Evolutionary conservation across 64 coral and sea anemone genomes (phyloP), one percentile per base, ranked within the genome.

Genomic region (Actinia tenebrosa): DNA sequence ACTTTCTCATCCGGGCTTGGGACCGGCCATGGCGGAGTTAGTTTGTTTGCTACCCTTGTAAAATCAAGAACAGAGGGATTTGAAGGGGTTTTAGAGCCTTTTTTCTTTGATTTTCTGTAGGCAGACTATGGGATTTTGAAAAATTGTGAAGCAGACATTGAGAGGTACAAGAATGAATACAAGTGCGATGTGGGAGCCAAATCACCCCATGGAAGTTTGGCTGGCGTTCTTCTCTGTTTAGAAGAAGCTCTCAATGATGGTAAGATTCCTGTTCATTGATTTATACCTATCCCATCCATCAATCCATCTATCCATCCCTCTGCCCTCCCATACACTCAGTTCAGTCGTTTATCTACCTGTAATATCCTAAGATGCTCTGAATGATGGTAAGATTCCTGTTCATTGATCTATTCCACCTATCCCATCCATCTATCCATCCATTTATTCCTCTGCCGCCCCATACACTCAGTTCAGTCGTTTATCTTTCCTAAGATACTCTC

Each of bases 121-220:
- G 89, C 89, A 78, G 85, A 91, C 56, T 91, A 91, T 86, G 83
- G 83, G 5, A 15, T 91, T 25, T 66, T 91, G 84, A 91, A 86
- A 23, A 86, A 63, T 56, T 91, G 89, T 72, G 11, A 79, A 19
- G 78, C 84, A 77, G 84, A 47, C 60, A 86, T 86, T 56, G 22
- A 52, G 17, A 71, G 81, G 45, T 91, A 86, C 58, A 91, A 66
- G 75, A 71, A 91, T 4, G 16, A 80, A 19, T 91, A 86, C 61
- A 20, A 86, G 0, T 91, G 89, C 80, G 72, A 91, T 14, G 46
- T 53, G 14, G 80, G 20, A 22, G 80, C 43, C 5, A 86, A 63
- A 3, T 86, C 89, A 86, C 84, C 25, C 22, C 89, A 91, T 86
- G 89, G 89, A 66, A 72, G 83, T 46, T 16, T 91, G 15, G 89